These are phyloP conservation scores for Amaurobius ferox DNA, from an alignment of 2,888 invertebrate species.

Conservation along the genomic window DNA sequence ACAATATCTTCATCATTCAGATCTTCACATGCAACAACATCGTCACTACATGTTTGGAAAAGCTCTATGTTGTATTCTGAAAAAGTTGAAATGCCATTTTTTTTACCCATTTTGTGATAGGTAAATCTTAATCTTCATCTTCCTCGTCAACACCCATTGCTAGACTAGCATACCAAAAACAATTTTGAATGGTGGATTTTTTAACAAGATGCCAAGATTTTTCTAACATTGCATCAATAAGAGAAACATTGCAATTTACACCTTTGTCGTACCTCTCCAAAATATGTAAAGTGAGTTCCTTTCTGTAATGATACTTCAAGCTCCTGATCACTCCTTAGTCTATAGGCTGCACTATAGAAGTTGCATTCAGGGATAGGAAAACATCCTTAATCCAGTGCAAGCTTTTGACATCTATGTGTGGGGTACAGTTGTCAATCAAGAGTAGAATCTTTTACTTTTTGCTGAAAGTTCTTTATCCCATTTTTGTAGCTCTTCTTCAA, in stretches of 20 bases:
- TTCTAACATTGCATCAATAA: not conserved
- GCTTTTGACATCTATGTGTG: not conserved
- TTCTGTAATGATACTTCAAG: not conserved
- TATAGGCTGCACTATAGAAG: not conserved
- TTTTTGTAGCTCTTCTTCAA: not conserved
- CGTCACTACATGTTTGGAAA: no score
- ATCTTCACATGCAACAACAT: no score
- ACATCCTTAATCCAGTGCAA: not conserved
- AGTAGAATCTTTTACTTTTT: constrained; percentile 1
- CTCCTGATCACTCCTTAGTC: not conserved
- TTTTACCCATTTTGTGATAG: not conserved
- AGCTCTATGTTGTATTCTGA: not conserved
- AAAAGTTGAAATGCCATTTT: not conserved
- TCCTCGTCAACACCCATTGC: not conserved
- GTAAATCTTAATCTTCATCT: not conserved
- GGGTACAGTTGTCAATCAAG: not conserved
- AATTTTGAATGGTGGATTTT: not conserved
- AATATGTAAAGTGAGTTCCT: not conserved
- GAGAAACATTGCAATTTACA: not conserved
- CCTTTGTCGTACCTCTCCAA: no score
- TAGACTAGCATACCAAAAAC: not conserved
- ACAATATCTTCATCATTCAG: not conserved
- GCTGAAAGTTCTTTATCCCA: not conserved
- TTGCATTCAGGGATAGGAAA: not conserved
- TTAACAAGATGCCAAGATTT: no score